Evolutionary conservation across 2,797 vertebrate genomes (phyloP), one percentile per base, ranked within the genome.

Genomic region (Borostomias antarcticus): DNA sequence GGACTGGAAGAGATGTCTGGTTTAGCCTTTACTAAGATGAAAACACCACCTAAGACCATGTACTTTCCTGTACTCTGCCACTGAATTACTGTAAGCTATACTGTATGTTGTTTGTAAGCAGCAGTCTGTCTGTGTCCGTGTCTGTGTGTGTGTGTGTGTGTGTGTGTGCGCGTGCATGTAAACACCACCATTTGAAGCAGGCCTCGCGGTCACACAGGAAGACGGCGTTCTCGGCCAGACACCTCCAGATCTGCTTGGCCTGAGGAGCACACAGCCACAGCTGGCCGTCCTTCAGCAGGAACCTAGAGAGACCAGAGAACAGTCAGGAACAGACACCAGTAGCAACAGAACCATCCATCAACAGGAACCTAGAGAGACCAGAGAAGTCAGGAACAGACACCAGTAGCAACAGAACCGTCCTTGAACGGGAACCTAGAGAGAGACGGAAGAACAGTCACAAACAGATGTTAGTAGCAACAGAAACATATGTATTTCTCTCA

Each of bases 151-250:
- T 56, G 52, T 30, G 52, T 30, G 47, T 8, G 47, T 8, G 47
- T 48, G 47, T 48, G 47, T 48, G 47, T 48, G 47, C n/a, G n/a
- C 13, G 2, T 37, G 8, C 35, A 1, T 37, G 48, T 95, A 86
- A 94, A n/a, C n/a, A 95, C 91, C 95, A 96, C 95, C 95, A 96
- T 85, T 95, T 96, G 86, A 96, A 96, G 91, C 95, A 96, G 82
- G 95, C 94, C 91, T 96, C 95, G 0, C 95, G 93, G 88, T 96
- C 95, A 87, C 95, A 95, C 86, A 96, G 91, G 82, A 94, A 95
- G 83, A 95, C 95, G 0, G 95, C 95, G 76, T 95, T 96, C 85
- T 96, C 95, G 57, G 95, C 95, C 91, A 96, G 93, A 85, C 95
- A 95, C 82, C 94, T 95, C 95, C 95, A 96, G 85, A 96, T 96